Base-by-base conservation (phyloP, 2,797 vertebrate genomes). In the Oreochromis mossambicus region DNA sequence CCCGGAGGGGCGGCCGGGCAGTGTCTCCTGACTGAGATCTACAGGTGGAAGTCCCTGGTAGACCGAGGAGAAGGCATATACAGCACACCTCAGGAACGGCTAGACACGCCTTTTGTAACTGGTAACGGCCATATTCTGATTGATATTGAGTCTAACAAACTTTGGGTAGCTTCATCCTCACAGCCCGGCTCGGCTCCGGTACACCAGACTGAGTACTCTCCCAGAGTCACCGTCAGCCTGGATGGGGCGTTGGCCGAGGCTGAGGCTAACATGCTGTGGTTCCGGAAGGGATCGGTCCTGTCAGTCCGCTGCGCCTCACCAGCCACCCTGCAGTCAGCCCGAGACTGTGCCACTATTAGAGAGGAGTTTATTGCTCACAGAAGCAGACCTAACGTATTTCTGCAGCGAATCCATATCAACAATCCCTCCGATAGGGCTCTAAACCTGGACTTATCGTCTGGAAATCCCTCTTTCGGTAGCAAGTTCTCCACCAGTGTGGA, bases 351-450 rank as follows among this genome's bases (percentile, higher is more conserved):
- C 79, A 95, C 97, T 17, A 83, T 99, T 83, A 95, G 97, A 17
- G 98, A 99, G 93, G 98, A 99, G 92, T 96, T 98, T 17, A 91
- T 98, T 34, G 98, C 97, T 0, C 98, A 99, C 94, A 96, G 98
- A 3, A 97, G 97, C 92, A 96, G 98, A 10, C 96, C 97, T 0
- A 98, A 97, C 3, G 95, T 98, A 11, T 97, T 95, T 32, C 83
- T 99, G 70, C 98, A 99, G 88, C 95, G 97, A 14, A 91, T 99
- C 90, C 96, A 97, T 91, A 86, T 99, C 66, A 93, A 89, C 91
- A 99, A 99, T 93, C 98, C 98, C 2, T 97, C 97, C 0, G 98
- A 98, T 41, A 93, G 95, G 3, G 50, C 94, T 29, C 94, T 92
- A 2, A 87, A 95, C 13, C 84, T 99, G 50, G 97, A 98, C 38